Evolutionary conservation across 1,140 invertebrate species (phyloP), one percentile per base, ranked within the genome.

Genomic region (Pogonomyrmex californicus): DNA sequence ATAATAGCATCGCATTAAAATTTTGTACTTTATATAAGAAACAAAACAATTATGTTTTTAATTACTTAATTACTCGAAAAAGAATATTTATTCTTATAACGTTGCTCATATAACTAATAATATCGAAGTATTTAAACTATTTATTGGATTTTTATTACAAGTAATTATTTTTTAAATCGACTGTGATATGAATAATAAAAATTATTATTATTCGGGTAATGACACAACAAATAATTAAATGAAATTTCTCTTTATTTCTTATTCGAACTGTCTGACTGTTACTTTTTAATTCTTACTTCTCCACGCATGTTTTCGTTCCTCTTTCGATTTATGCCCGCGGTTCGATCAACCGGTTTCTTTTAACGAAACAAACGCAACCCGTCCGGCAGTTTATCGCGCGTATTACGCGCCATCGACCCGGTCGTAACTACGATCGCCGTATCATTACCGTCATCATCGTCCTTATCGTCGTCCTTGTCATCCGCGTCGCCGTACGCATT

Each of bases 331-430:
- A 73, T 63, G 3, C 5, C 41, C 41, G 30, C 70, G n/a, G 7
- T 63, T 78, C 58, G 7, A 38, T 36, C 47, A 54, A 79, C 77
- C 36, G 73, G 49, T 78, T 44, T 4, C 60, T 54, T 54, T 78
- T 78, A 77, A 51, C 58, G 82, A 77, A 76, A 66, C 17, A 63
- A 83, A 78, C 36, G 82, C 82, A 51, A 78, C 23, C 56, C 36
- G 44, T 75, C 54, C 79, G 68, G 41, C 54, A 62, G 68, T 83
- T 83, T 83, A 83, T 83, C 79, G 70, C 38, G 68, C 51, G 44
- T 77, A 63, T 89, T 70, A 76, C 82, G 63, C 70, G 85, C 60
- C 75, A 87, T 88, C 87, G 58, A 78, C 56, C 75, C 41, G 56
- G 14, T 12, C 23, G 77, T 4, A 49, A 38, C 56, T 65, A 41